phyloP scores from a whole-genome alignment of 2,113 vertebrate species.

The Peromyscus californicus region DNA sequence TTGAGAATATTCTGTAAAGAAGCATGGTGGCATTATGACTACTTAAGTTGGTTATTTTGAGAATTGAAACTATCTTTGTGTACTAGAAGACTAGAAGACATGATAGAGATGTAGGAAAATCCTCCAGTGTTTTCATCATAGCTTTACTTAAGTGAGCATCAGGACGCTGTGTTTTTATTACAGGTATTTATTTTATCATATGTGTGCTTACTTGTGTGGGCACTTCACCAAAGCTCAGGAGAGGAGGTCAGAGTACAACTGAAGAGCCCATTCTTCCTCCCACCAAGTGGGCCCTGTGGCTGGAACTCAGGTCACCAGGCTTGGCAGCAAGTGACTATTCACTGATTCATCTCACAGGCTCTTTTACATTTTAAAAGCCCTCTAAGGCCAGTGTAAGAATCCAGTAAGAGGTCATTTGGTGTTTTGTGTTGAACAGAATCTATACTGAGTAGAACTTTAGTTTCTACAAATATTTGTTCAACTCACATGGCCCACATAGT shows the following conservation, averaged over 20 bases:
- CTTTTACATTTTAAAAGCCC: not conserved
- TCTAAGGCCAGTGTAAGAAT: not conserved
- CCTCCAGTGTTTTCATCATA: not conserved
- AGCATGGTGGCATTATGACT: not conserved
- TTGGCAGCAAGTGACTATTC: not conserved
- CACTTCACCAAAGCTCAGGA: too few relatives aligned
- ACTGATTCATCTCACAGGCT: too few relatives aligned
- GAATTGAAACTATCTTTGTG: not conserved
- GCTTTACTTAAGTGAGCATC: not conserved
- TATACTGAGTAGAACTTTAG: not conserved
- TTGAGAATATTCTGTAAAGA: not conserved
- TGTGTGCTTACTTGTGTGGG: not conserved
- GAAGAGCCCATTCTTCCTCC: too few relatives aligned
- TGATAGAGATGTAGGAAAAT: not conserved
- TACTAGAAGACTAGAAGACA: not conserved
- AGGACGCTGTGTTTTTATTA: not conserved
- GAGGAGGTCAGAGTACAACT: not conserved
- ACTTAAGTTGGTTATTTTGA: not conserved
- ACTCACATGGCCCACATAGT: not conserved
- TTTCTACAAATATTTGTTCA: not conserved
- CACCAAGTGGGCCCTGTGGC: not conserved
- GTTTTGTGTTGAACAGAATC: not conserved
- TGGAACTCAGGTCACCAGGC: not conserved
- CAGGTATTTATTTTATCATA: not conserved
- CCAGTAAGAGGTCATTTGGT: not conserved